Conservation (phyloP, 37 sponge, comb jelly and placozoan genomes). For the Chondrosia reniformis region DNA sequence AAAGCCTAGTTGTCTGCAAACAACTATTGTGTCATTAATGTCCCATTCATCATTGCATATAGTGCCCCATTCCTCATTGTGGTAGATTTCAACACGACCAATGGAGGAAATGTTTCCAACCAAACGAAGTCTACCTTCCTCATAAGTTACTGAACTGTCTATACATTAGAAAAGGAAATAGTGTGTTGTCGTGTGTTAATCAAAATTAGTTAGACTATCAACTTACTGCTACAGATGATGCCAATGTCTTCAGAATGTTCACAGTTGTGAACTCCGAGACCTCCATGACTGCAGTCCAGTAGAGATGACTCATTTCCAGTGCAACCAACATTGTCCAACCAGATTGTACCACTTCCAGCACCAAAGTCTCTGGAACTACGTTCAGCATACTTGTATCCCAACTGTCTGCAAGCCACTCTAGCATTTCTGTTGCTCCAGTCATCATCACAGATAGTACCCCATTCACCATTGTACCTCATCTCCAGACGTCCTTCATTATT, state of each 20-base stretch:
- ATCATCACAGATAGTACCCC: conserved; percentile 55
- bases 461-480: conserved; percentile 43
- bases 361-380: background rate
- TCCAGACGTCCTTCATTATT: conserved; percentile 45
- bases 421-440: conserved; percentile 14
- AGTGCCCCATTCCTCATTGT: conserved; percentile 6
- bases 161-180: too few species aligned
- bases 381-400: background rate
- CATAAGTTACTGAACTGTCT: too few species aligned
- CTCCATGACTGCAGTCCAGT: too few species aligned
- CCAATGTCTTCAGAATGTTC: too few species aligned
- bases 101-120: background rate
- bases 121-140: background rate
- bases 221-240: too few species aligned
- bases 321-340: background rate
- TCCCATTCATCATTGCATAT: background rate
- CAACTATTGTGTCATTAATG: background rate
- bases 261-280: too few species aligned
- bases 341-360: background rate
- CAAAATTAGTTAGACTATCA: too few species aligned
- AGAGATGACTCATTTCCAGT: too few species aligned
- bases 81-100: background rate
- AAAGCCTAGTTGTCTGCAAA: background rate
- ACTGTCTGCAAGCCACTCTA: conserved; percentile 20
- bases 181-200: too few species aligned